Percentiles rank a stretch among this genome's conserved stretches.
Evolutionary conservation across 2,888 invertebrate genomes (phyloP).

Genomic region (Achlya flavicornis): DNA sequence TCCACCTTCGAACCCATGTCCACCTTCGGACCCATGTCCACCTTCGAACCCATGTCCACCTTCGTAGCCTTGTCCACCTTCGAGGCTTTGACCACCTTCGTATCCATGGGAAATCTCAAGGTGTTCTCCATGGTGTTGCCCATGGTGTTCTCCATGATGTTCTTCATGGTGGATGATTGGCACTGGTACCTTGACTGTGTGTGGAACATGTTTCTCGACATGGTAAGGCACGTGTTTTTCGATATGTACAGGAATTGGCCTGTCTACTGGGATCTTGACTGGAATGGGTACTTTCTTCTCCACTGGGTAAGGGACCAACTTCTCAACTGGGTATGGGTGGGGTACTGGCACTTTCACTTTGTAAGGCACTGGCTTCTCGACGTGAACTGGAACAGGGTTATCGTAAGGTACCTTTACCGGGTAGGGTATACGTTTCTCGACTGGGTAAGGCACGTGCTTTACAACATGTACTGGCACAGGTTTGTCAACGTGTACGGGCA

Average conservation of each 20-base stretch:
- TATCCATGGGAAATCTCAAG: slow-evolving; percentile 44
- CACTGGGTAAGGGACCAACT: slow-evolving; percentile 86
- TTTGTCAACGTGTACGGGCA: slow-evolving; percentile 87
- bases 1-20: slow-evolving; percentile 49
- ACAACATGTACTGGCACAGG: slow-evolving; percentile 88
- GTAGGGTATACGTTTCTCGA: slow-evolving; percentile 88
- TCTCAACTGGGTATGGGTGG: slow-evolving; percentile 87
- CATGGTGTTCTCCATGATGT: slow-evolving; percentile 44
- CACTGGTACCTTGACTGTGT: slow-evolving; percentile 88
- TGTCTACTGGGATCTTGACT: slow-evolving; percentile 85
- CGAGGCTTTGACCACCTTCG: slow-evolving; percentile 35
- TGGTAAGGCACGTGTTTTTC: slow-evolving; percentile 88
- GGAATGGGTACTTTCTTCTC: slow-evolving; percentile 87
- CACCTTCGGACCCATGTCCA: slow-evolving; percentile 44
- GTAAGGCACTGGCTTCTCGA: slow-evolving; percentile 91
- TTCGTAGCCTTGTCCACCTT: slow-evolving; percentile 47
- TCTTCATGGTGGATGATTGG: slow-evolving; percentile 83
- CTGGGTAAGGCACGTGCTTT: slow-evolving; percentile 89
- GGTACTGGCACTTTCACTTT: slow-evolving; percentile 89
- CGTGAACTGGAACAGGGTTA: slow-evolving; percentile 88
- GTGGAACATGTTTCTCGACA: slow-evolving; percentile 87
- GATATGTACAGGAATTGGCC: slow-evolving; percentile 85
- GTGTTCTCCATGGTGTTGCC: slow-evolving; percentile 30
- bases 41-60: slow-evolving; percentile 45
- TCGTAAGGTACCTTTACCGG: slow-evolving; percentile 88